Evolutionary conservation across 2,888 invertebrate species (phyloP), one percentile per base, ranked within the genome.

Genomic region (Protophormia terraenovae): DNA sequence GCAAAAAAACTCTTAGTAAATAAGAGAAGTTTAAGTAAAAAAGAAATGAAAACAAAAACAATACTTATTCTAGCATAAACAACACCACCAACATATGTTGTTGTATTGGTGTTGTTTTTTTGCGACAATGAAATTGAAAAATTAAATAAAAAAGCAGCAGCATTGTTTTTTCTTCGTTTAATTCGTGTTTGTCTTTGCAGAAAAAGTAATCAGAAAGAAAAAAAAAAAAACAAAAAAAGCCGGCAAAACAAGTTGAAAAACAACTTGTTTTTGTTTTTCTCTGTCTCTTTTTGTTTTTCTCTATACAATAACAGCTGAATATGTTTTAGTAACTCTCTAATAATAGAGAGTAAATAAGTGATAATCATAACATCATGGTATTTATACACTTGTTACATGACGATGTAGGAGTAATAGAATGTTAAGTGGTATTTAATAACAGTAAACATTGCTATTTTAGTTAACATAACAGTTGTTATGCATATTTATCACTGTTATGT

Each of bases 241-340:
- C 84, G 84, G 84, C 81, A 81, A 73, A 81, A 84, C 80, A 81
- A 77, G 84, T 73, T 73, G 80, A 72, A 45, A 76, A 67, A 77
- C n/a, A n/a, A n/a, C n/a, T n/a, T n/a, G 60, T 81, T 81, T 60
- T 55, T 19, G 1, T 41, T 10, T 29, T 16, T 58, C 55, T 27
- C 14, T n/a, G 1, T 41, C 41, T 14, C 3, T 41, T n/a, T 64
- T 24, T 62, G 2, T 62, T 6, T n/a, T 24, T 62, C 7, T 12
- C 7, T 12, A 2, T 60, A 66, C 6, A 19, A 1, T 4, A n/a
- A n/a, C n/a, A n/a, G 76, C 76, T 76, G 76, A 66, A 76, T 66
- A 66, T 53, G 66, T 62, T 32, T 3, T n/a, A 1, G n/a, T 41
- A 41, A 41, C 41, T 41, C n/a, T 41, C 5, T 41, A 5, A n/a